These are phyloP conservation scores for Centropristis striata DNA, from an alignment of 2,113 vertebrate species.

Conservation along the genomic window DNA sequence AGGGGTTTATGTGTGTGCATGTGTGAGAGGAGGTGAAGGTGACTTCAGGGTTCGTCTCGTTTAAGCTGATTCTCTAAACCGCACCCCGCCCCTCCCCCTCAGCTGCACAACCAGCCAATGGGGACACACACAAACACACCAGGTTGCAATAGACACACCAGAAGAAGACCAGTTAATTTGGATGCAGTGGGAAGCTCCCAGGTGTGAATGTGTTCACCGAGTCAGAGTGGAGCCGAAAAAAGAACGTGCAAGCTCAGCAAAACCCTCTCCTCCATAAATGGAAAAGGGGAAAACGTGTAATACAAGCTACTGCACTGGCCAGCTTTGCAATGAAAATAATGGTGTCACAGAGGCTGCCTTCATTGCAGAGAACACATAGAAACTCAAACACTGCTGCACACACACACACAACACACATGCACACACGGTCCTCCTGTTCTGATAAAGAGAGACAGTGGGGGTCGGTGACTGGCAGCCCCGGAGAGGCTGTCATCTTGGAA, in stretches of 20 bases:
- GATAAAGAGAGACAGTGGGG: slow-evolving; percentile 27
- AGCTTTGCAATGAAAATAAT: slow-evolving; percentile 45
- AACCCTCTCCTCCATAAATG: slow-evolving; percentile 45
- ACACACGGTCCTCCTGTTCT: slow-evolving; percentile 17
- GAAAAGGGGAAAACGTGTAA: slow-evolving; percentile 30
- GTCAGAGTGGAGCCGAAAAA: slow-evolving; percentile 32
- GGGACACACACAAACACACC: slow-evolving; percentile 16
- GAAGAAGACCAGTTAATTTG: slow-evolving; percentile 34
- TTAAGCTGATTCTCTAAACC: slow-evolving; percentile 57
- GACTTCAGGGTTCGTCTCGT: slow-evolving; percentile 60
- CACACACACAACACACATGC: slow-evolving; percentile 6
- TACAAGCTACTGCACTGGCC: slow-evolving; percentile 12
- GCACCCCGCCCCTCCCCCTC: slow-evolving; percentile 16
- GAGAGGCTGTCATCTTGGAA: slow-evolving; percentile 32
- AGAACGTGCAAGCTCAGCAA: slow-evolving; percentile 60
- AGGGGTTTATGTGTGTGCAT: slow-evolving; percentile 1
- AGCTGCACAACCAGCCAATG: slow-evolving; percentile 49
- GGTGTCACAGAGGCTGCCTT: slow-evolving; percentile 19
- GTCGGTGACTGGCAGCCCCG: slow-evolving; percentile 52
- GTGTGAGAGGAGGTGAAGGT: slow-evolving; percentile 61
- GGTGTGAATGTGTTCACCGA: slow-evolving; percentile 53
- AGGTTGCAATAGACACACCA: slow-evolving; percentile 21
- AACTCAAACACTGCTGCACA: neutral
- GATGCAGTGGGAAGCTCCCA: slow-evolving; percentile 50
- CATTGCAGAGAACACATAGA: slow-evolving; percentile 4